These are phyloP conservation scores for Oenanthe oenanthe DNA, from an alignment of 2,113 vertebrate species.

Conservation along the genomic window DNA sequence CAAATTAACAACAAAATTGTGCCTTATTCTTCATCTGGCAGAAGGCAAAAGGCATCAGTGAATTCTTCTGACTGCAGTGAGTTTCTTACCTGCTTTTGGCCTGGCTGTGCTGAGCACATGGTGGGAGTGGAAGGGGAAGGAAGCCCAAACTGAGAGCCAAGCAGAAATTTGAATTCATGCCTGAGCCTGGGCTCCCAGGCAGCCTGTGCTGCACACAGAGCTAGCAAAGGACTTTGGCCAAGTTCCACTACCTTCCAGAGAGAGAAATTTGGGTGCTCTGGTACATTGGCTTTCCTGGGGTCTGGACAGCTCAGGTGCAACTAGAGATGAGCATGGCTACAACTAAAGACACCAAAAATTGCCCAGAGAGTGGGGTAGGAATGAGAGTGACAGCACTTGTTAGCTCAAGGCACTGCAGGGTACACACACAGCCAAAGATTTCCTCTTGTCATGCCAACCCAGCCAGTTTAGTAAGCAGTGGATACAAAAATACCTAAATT, in stretches of 20 bases:
- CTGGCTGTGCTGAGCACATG: rapidly evolving
- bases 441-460: neutral
- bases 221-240: neutral
- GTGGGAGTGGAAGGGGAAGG: neutral
- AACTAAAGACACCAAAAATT: neutral
- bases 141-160: neutral
- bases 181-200: neutral
- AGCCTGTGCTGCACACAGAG: neutral
- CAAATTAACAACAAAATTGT: neutral
- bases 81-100: neutral
- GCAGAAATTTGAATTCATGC: rapidly evolving
- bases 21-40: neutral
- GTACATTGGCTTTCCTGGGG: neutral
- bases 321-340: neutral
- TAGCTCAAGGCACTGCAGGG: neutral
- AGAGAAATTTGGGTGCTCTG: neutral
- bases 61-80: neutral
- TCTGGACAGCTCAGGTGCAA: neutral
- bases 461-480: neutral
- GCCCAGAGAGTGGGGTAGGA: neutral
- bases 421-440: neutral
- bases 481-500: neutral
- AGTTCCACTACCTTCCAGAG: neutral
- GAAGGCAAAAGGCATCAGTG: neutral
- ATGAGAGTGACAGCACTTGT: rapidly evolving